Evolutionary conservation across 2,797 vertebrate genomes (phyloP).

Genomic region (Argya squamiceps): DNA sequence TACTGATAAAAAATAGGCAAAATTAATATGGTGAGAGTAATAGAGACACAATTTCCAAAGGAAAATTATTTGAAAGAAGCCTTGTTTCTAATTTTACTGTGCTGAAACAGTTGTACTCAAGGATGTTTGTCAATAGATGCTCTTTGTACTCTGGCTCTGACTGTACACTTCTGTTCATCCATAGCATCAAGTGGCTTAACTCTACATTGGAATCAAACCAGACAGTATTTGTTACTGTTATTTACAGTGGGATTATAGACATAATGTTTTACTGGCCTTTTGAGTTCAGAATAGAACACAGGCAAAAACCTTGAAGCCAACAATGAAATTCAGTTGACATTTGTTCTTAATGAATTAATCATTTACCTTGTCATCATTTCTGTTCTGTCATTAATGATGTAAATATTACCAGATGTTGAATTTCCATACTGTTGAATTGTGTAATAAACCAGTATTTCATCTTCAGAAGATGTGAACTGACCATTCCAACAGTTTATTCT

Average conservation of each 20-base stretch:
- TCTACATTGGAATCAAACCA: neutral
- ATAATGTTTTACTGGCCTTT: neutral
- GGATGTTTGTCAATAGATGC: neutral
- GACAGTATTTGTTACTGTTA: neutral
- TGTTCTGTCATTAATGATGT: neutral
- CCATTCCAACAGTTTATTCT: neutral
- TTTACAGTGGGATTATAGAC: neutral
- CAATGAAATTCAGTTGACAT: conserved; percentile 17
- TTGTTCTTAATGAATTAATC: conserved; percentile 16
- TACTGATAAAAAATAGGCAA: neutral
- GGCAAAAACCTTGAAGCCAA: neutral
- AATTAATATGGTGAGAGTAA: neutral
- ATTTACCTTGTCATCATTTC: neutral
- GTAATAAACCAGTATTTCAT: neutral
- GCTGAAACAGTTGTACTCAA: neutral
- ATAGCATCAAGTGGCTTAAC: neutral
- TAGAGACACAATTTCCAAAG: neutral
- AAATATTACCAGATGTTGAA: neutral
- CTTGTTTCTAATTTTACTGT: neutral
- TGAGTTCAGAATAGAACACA: neutral
- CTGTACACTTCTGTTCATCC: neutral
- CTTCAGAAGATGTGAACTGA: neutral
- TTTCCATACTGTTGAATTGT: neutral
- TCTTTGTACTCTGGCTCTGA: neutral
- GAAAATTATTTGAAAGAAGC: neutral